Evolutionary conservation across 2,888 invertebrate species (phyloP), one percentile per base, ranked within the genome.

Genomic region (Caenorhabditis imperialis): DNA sequence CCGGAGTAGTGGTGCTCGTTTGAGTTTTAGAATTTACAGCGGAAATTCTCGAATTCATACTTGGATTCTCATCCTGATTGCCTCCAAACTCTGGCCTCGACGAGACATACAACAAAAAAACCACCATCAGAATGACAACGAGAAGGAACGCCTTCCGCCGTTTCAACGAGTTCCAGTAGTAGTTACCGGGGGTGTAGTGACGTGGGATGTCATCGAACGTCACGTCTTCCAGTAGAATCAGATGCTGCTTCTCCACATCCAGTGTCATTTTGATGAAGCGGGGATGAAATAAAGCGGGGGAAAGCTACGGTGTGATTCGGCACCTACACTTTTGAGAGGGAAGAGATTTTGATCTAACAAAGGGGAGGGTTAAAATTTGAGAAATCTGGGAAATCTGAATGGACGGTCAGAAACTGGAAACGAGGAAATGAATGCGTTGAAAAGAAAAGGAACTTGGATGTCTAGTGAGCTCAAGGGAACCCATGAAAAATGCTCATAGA

Each of bases 221-320:
- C 10, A 42, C 44, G 44, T 44, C 44, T 23, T 44, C 44, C 2
- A 44, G 23, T n/a, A n/a, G n/a, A 10, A 44, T 44, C 23, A 44
- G 23, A 44, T 44, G 44, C 1, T 23, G 8, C 44, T 44, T 44
- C 44, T 44, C 44, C 22, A 23, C 44, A 12, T 44, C 23, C 14
- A 23, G 10, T 44, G 23, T 44, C 44, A 44, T 44, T 16, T 42
- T 42, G 4, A 38, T 10, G 38, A 38, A n/a, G 38, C 12, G 42
- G 42, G 20, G 20, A 38, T 38, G 38, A 38, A n/a, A 38, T 14
- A 33, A 33, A 10, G 33, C 33, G n/a, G n/a, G n/a, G n/a, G n/a
- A n/a, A n/a, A n/a, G n/a, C n/a, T n/a, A n/a, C n/a, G n/a, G n/a
- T n/a, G n/a, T n/a, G n/a, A n/a, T n/a, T n/a, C n/a, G n/a, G n/a